These are phyloP conservation scores for Crambe crambe DNA, from an alignment of 37 sponge, comb jelly and placozoan genomes.

Conservation along the genomic window DNA sequence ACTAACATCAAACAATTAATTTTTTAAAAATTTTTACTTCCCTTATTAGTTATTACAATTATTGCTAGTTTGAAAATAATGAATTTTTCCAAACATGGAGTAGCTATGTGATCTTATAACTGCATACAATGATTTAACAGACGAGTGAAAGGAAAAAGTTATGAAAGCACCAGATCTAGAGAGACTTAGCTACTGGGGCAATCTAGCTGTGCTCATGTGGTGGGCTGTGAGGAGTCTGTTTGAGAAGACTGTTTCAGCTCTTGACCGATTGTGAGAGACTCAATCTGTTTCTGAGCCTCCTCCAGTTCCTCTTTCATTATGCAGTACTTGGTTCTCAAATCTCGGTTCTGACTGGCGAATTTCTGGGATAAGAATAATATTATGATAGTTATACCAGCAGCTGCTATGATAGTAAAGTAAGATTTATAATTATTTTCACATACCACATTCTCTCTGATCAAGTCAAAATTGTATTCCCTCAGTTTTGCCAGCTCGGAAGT, in stretches of 20 bases:
- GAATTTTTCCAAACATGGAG: not conserved
- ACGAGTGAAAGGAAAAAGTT: not conserved
- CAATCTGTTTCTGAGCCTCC: constrained; percentile 8
- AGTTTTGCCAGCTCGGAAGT: constrained; percentile 30
- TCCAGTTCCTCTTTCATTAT: not conserved
- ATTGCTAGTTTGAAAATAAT: no score
- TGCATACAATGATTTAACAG: not conserved
- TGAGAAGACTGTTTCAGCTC: not conserved
- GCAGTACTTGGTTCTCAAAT: not conserved
- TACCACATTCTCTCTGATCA: constrained; percentile 48
- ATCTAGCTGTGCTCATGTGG: not conserved
- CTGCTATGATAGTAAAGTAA: no score
- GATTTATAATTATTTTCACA: constrained; percentile 1
- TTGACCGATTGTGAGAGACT: not conserved
- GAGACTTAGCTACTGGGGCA: not conserved
- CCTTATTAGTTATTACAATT: not conserved
- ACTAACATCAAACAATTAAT: no score
- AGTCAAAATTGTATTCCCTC: constrained; percentile 21
- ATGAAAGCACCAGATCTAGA: not conserved
- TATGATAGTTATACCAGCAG: not conserved
- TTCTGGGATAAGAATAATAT: constrained; percentile 2
- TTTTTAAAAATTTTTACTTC: not conserved
- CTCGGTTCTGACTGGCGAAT: constrained; percentile 13
- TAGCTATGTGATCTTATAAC: no score
- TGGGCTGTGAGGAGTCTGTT: not conserved